Conservation (phyloP, 2,888 invertebrate species). For the Fragum whitleyi region DNA sequence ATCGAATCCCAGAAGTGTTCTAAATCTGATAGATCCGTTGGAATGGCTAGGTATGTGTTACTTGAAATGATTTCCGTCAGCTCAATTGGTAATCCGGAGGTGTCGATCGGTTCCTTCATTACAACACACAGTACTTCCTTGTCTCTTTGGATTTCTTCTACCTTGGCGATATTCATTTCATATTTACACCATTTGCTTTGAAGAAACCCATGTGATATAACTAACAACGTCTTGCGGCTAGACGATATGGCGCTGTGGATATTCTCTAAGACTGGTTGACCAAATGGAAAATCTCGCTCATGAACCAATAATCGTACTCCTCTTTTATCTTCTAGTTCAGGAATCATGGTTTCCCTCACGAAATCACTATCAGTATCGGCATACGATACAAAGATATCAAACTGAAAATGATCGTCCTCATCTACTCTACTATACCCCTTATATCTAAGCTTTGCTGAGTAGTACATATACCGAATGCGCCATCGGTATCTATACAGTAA, state of each 20-base stretch:
- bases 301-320: conserved; percentile 43
- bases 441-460: conserved; percentile 42
- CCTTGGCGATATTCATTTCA: conserved; percentile 6
- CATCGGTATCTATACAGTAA: conserved; percentile 47
- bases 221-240: conserved; percentile 42
- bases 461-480: conserved; percentile 54
- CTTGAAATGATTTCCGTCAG: neutral
- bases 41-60: neutral
- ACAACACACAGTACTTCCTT: neutral
- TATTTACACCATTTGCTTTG: conserved; percentile 12
- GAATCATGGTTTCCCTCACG: conserved; percentile 34
- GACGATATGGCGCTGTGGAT: conserved; percentile 51
- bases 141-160: neutral
- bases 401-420: conserved; percentile 20
- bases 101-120: neutral
- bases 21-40: neutral
- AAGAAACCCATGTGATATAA: conserved; percentile 42
- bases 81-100: neutral
- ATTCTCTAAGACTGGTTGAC: conserved; percentile 48
- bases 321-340: conserved; percentile 40
- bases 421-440: conserved; percentile 22
- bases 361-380: conserved; percentile 41
- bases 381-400: conserved; percentile 50
- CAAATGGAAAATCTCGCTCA: conserved; percentile 54
- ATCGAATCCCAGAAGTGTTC: neutral